Base-by-base conservation (phyloP, 2,888 invertebrate genomes). In the Dicyrtomina minuta region DNA sequence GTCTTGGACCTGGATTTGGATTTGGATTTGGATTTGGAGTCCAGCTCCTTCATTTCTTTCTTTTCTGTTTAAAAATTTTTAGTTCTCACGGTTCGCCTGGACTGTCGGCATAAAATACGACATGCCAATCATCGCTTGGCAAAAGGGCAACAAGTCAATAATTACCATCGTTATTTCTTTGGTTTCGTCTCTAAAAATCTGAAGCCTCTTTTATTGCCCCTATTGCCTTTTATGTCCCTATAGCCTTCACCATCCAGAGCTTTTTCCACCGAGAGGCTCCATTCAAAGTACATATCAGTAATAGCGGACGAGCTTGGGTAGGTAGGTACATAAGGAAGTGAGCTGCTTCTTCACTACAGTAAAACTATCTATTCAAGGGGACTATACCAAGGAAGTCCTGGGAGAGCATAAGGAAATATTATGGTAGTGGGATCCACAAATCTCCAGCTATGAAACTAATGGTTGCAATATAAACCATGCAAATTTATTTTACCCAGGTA, bases 151-250 rank as follows among this genome's bases (percentile, higher is more conserved):
- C 66, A 61, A 75, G 74, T 74, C 75, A 77, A 77, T 77, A 77
- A 77, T 77, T 77, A 75, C 74, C 53, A 67, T 76, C 76, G 76
- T 76, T 76, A 76, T 75, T 73, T 70, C 75, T 75, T 76, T 73
- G 73, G 76, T 74, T 76, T 56, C 69, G 64, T 73, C 73, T 68
- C 59, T 67, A 60, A 64, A 62, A 64, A 51, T 39, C 49, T 53
- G 60, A n/a, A 22, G 24, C 61, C 64, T 69, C 71, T 74, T 76
- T 76, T 76, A 74, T 74, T 73, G 70, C 72, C 71, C 72, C 58
- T 70, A 67, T 59, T 39, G 2, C 58, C 49, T 67, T 74, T 62
- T 62, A 49, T 62, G 70, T 49, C 64, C 67, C 69, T 66, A n/a
- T n/a, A 68, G 66, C 73, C 70, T 73, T 73, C 70, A 71, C 61